Conservation (phyloP, 2,113 vertebrate species). For the Rattus norvegicus region GRCr8 NC_086033.1:17274001-17274500, state of each 20-base stretch:
- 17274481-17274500: conserved; percentile 38
- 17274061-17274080: background rate
- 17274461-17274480: conserved; percentile 67
- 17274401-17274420: background rate
- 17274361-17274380: background rate
- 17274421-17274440: conserved; percentile 36
- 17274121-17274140: background rate
- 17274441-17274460: conserved; percentile 1
- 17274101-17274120: background rate
- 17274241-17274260: background rate
- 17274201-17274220: background rate
- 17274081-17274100: background rate
- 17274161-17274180: background rate
- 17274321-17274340: background rate
- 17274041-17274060: background rate
- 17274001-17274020: background rate
- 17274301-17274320: background rate
- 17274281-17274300: conserved; percentile 35
- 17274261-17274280: background rate
- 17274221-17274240: background rate
- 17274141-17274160: background rate
- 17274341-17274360: conserved; percentile 46
- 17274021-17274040: background rate
- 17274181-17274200: background rate
- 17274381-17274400: background rate